phyloP scores from a whole-genome alignment of 2,797 vertebrate species.

The Rhadinocentrus ornatus region DNA sequence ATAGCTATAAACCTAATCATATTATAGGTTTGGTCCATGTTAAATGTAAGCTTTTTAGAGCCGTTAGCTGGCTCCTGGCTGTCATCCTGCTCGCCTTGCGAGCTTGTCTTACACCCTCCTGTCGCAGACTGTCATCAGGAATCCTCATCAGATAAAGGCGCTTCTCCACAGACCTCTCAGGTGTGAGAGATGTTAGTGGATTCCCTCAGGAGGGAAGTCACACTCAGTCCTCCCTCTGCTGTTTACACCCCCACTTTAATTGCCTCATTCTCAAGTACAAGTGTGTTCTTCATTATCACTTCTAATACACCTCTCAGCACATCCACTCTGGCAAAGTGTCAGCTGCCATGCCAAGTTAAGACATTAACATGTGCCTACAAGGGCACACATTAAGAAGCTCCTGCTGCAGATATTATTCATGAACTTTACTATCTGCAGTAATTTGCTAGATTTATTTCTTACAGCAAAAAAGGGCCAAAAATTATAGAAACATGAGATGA shows the following conservation, averaged over 20 bases:
- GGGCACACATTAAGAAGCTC: slow-evolving; percentile 50
- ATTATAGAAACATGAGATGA: not conserved
- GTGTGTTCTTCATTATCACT: slow-evolving; percentile 83
- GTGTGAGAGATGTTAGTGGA: slow-evolving; percentile 72
- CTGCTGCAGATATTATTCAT: slow-evolving; percentile 42
- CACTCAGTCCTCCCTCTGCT: slow-evolving; percentile 68
- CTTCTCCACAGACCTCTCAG: slow-evolving; percentile 61
- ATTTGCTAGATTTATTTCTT: not conserved
- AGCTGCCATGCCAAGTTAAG: slow-evolving; percentile 70
- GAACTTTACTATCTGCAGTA: slow-evolving; percentile 39
- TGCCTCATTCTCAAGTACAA: slow-evolving; percentile 73
- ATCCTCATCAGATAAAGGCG: slow-evolving; percentile 40
- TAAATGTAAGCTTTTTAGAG: not conserved
- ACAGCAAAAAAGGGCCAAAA: not conserved
- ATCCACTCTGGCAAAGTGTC: slow-evolving; percentile 76
- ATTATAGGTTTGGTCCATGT: not conserved
- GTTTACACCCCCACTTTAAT: slow-evolving; percentile 77
- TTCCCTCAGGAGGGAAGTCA: slow-evolving; percentile 71
- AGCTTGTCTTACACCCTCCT: slow-evolving; percentile 50
- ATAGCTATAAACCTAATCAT: not conserved
- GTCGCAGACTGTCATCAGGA: slow-evolving; percentile 56
- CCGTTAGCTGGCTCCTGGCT: slow-evolving; percentile 17
- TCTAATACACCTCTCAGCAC: slow-evolving; percentile 82
- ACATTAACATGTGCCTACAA: slow-evolving; percentile 37
- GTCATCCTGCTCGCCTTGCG: slow-evolving; percentile 15